Conservation (phyloP, 2,888 invertebrate genomes). For the Subacronicta megacephala region DNA sequence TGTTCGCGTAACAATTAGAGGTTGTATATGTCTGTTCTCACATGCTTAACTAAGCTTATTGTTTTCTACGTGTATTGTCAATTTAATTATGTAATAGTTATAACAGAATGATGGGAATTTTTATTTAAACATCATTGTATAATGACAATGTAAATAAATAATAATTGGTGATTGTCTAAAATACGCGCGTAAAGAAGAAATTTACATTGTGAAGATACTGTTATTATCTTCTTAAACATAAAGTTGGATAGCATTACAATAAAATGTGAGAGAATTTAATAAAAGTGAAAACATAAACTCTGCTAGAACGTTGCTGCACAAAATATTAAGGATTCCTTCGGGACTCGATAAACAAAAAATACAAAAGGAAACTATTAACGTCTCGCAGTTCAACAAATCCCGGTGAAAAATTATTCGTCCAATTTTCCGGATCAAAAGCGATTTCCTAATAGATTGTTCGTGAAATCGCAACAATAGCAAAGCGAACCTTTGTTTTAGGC, state of each 20-base stretch:
- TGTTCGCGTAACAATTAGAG: conserved; percentile 64
- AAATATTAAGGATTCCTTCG: background rate
- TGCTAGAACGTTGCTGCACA: background rate
- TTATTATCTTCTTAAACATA: background rate
- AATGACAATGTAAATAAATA: conserved; percentile 20
- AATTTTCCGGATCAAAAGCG: conserved; percentile 51
- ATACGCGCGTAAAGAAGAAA: background rate
- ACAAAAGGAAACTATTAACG: conserved; percentile 20
- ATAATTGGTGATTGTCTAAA: conserved; percentile 17
- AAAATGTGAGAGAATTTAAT: background rate
- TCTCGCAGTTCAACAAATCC: conserved; percentile 30
- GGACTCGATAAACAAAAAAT: conserved; percentile 9
- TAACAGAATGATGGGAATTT: conserved; percentile 50
- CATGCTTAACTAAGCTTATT: conserved; percentile 60
- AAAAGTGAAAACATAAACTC: background rate
- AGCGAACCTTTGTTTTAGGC: conserved; percentile 53
- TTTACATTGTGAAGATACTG: background rate
- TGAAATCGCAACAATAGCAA: conserved; percentile 55
- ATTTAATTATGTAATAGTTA: conserved; percentile 54
- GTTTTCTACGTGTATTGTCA: conserved; percentile 56
- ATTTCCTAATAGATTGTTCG: conserved; percentile 50
- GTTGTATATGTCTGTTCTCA: conserved; percentile 60
- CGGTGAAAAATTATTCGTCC: conserved; percentile 41
- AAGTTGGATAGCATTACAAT: background rate
- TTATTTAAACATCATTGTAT: conserved; percentile 21